These are phyloP conservation scores for Neoitamus cyanurus DNA, from an alignment of 2,888 invertebrate genomes.

Conservation along the genomic window DNA sequence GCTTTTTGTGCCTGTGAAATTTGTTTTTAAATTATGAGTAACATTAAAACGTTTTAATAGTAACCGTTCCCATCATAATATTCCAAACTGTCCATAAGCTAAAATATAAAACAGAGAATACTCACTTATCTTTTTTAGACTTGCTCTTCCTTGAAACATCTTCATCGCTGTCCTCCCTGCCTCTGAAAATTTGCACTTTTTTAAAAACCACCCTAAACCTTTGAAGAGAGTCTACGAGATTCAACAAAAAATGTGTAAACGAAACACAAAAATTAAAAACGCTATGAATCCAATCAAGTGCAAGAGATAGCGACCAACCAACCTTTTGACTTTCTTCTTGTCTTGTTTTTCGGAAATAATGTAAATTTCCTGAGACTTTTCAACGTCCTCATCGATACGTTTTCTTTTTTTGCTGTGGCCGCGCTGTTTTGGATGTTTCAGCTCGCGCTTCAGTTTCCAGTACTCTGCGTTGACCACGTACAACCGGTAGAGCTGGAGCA, in stretches of 20 bases:
- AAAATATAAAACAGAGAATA: neutral
- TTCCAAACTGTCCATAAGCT: no score
- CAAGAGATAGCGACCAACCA: neutral
- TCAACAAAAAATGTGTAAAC: neutral
- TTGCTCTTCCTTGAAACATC: slow-evolving; percentile 26
- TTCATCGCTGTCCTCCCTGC: slow-evolving; percentile 46
- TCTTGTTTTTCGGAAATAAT: slow-evolving; percentile 67
- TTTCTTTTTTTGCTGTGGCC: slow-evolving; percentile 56
- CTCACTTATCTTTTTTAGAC: slow-evolving; percentile 13
- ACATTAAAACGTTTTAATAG: no score
- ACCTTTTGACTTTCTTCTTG: slow-evolving; percentile 58
- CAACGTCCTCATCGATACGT: slow-evolving; percentile 60
- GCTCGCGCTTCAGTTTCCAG: slow-evolving; percentile 65
- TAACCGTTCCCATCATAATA: no score
- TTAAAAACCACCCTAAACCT: neutral
- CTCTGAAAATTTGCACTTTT: slow-evolving; percentile 15
- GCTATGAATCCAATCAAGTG: neutral
- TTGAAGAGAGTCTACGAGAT: neutral
- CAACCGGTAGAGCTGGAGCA: slow-evolving; percentile 85
- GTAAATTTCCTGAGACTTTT: slow-evolving; percentile 68
- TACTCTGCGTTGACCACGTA: slow-evolving; percentile 83
- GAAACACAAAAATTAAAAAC: neutral
- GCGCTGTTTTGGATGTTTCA: slow-evolving; percentile 57
- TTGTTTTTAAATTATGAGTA: neutral
- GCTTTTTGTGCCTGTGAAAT: slow-evolving; percentile 56